These are phyloP conservation scores for Poeciliopsis turrubarensis DNA, from an alignment of 2,113 vertebrate species.

Conservation along the genomic window DNA sequence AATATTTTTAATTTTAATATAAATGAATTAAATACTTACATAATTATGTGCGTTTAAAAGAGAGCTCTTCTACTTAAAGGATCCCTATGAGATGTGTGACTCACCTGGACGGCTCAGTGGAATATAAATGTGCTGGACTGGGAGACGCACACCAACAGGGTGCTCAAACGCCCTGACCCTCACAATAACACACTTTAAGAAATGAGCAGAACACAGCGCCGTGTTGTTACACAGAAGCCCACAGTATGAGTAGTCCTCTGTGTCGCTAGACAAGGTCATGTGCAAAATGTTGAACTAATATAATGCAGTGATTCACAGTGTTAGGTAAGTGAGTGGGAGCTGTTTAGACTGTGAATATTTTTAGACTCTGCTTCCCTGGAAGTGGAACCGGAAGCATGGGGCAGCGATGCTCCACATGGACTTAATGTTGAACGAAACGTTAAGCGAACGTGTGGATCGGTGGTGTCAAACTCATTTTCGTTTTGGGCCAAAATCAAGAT, in stretches of 20 bases:
- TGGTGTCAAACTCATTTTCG: too few relatives aligned
- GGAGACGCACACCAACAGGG: constrained; percentile 5
- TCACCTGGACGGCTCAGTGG: constrained; percentile 32
- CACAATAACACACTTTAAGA: constrained; percentile 7
- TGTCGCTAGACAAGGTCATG: constrained; percentile 67
- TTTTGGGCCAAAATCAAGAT: too few relatives aligned
- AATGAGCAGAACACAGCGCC: background rate
- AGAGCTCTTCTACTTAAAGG: constrained; percentile 14
- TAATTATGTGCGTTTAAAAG: constrained; percentile 1
- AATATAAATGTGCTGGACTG: constrained; percentile 11
- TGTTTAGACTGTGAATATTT: constrained; percentile 63
- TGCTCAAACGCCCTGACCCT: background rate
- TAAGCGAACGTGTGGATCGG: background rate
- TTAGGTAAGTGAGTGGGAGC: constrained; percentile 77
- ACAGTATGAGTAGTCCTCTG: constrained; percentile 24
- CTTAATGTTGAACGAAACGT: background rate
- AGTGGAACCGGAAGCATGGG: constrained; percentile 33
- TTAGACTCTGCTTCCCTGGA: constrained; percentile 59
- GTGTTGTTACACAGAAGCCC: constrained; percentile 22
- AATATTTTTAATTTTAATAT: background rate
- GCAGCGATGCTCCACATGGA: constrained; percentile 1
- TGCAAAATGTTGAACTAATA: constrained; percentile 59
- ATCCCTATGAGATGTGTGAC: constrained; percentile 34
- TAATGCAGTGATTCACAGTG: constrained; percentile 67
- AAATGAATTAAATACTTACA: background rate